Conservation (phyloP, 2,113 vertebrate species). For the Anser brachyrhynchus region DNA sequence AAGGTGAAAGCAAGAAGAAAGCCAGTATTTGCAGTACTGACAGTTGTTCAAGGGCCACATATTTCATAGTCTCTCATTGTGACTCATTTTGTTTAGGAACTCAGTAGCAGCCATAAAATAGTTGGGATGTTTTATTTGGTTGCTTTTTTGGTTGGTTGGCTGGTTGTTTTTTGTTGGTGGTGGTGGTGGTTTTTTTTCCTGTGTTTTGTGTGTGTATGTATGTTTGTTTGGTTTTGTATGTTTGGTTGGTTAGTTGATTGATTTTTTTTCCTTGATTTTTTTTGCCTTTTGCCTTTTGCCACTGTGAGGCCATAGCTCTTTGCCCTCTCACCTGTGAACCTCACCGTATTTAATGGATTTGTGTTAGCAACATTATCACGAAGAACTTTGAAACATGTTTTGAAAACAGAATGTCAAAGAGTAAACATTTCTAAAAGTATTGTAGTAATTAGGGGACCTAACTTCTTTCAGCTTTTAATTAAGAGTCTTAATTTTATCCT, state of each 20-base stretch:
- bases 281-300: neutral
- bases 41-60: neutral
- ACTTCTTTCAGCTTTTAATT: slow-evolving; percentile 38
- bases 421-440: slow-evolving; percentile 25
- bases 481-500: slow-evolving; percentile 43
- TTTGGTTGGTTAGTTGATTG: neutral
- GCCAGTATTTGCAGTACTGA: neutral
- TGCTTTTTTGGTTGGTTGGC: neutral
- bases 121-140: neutral
- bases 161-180: neutral
- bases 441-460: neutral
- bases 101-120: neutral
- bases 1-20: neutral
- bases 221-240: too few species aligned
- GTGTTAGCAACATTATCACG: neutral
- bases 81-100: neutral
- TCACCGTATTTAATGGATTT: neutral
- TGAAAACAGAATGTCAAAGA: slow-evolving; percentile 44
- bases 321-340: neutral
- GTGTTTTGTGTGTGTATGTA: too few species aligned
- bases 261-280: neutral
- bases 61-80: neutral
- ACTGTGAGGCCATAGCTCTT: neutral
- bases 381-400: neutral
- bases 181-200: too few species aligned